These are phyloP conservation scores for Nannoperca obscura DNA, from an alignment of 2,797 vertebrate genomes.

Conservation along the genomic window DNA sequence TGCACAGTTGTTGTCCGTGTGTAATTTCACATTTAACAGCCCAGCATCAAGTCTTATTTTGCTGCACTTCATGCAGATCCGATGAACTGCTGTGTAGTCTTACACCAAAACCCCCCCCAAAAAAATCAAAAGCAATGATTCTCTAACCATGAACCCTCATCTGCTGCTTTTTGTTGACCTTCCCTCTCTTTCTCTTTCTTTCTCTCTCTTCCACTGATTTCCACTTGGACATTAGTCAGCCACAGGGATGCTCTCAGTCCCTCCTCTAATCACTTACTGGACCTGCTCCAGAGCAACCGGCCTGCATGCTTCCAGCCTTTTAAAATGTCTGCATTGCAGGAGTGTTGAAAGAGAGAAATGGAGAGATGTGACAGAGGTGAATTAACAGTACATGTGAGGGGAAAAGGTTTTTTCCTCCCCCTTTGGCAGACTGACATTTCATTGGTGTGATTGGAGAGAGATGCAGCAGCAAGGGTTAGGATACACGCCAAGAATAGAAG, in stretches of 20 bases:
- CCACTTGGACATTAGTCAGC: slow-evolving; percentile 53
- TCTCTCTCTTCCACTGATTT: slow-evolving; percentile 53
- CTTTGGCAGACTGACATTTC: slow-evolving; percentile 40
- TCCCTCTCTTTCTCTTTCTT: slow-evolving; percentile 8
- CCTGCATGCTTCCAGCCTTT: slow-evolving; percentile 34
- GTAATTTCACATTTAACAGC: background rate
- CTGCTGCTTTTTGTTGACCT: slow-evolving; percentile 31
- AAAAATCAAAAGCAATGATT: background rate
- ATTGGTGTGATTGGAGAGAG: slow-evolving; percentile 41
- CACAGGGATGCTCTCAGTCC: slow-evolving; percentile 50
- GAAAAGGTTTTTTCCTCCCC: background rate
- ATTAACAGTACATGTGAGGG: slow-evolving; percentile 26
- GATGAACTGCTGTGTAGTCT: background rate
- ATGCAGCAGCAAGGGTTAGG: slow-evolving; percentile 32
- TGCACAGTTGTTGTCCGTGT: background rate
- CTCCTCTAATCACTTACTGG: slow-evolving; percentile 65
- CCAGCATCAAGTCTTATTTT: background rate
- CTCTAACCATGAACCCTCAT: background rate
- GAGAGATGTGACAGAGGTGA: slow-evolving; percentile 24
- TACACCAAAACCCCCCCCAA: too few relatives aligned
- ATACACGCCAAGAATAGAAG: slow-evolving; percentile 34
- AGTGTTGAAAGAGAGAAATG: slow-evolving; percentile 23
- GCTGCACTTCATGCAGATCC: slow-evolving; percentile 27
- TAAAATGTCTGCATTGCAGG: slow-evolving; percentile 71
- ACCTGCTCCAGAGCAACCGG: slow-evolving; percentile 49